A percentile compares a stretch with the other conserved stretches of the same genome.
Evolutionary conservation across 2,113 vertebrate species (phyloP).

Genomic region (Mesembrinibis cayennensis): DNA sequence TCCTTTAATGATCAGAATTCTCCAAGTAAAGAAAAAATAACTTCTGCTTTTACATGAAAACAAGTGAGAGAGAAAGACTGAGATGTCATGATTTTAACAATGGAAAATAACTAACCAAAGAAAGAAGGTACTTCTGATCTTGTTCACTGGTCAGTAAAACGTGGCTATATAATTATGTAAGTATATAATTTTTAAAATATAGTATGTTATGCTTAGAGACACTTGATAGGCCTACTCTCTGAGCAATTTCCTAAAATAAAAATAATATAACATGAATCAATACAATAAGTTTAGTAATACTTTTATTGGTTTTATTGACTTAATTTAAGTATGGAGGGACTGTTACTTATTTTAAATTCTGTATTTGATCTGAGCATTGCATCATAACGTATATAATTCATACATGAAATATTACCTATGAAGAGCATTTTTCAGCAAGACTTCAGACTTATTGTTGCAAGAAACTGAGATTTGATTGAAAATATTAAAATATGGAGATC

Average conservation of each 20-base stretch:
- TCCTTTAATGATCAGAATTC: neutral
- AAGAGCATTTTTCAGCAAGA: neutral
- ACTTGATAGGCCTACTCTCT: neutral
- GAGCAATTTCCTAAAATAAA: neutral
- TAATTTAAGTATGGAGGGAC: neutral
- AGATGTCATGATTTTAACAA: neutral
- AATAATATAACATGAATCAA: neutral
- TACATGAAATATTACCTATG: neutral
- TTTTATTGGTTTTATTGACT: neutral
- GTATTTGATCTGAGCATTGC: neutral
- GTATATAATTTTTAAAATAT: neutral
- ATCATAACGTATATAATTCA: neutral
- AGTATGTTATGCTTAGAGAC: neutral
- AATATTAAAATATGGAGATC: neutral
- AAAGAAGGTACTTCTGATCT: neutral
- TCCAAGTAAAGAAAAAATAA: neutral
- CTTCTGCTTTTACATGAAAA: neutral
- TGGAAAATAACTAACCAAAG: neutral
- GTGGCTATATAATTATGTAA: neutral
- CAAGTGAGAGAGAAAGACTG: neutral
- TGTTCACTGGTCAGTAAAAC: neutral
- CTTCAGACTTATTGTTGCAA: neutral
- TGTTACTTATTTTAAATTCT: neutral
- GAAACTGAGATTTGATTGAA: neutral
- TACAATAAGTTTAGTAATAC: neutral